These are phyloP conservation scores for Chrysolina haemoptera DNA, from an alignment of 2,888 invertebrate species.

Conservation along the genomic window DNA sequence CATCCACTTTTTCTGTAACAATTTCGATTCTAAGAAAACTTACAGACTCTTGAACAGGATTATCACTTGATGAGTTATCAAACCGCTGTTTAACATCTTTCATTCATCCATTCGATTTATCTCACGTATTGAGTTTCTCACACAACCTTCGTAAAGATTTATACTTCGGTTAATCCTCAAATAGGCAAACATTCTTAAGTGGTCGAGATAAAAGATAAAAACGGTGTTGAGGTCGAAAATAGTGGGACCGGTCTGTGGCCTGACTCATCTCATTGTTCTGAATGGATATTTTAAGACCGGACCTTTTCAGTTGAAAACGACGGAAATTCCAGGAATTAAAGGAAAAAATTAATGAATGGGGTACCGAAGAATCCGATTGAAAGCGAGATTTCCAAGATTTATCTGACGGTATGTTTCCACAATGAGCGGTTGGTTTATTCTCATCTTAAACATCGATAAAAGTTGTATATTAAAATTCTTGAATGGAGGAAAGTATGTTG, in stretches of 20 bases:
- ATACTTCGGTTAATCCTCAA: slow-evolving; percentile 41
- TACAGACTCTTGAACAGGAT: neutral
- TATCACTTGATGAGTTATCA: neutral
- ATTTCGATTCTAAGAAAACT: no score
- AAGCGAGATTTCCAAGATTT: neutral
- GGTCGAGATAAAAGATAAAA: slow-evolving; percentile 42
- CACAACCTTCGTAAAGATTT: slow-evolving; percentile 37
- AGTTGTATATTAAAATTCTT: neutral
- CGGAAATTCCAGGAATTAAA: slow-evolving; percentile 42
- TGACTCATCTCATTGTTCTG: slow-evolving; percentile 41
- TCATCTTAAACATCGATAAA: neutral
- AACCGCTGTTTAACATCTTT: slow-evolving; percentile 1
- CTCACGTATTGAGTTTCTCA: slow-evolving; percentile 32
- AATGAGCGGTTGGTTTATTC: neutral
- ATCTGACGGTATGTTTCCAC: neutral
- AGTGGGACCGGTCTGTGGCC: slow-evolving; percentile 29
- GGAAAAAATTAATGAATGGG: slow-evolving; percentile 43
- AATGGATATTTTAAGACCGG: slow-evolving; percentile 39
- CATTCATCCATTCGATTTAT: slow-evolving; percentile 31
- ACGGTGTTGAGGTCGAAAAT: slow-evolving; percentile 34
- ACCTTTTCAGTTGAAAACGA: slow-evolving; percentile 42
- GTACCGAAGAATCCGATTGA: slow-evolving; percentile 10
- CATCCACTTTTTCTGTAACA: no score
- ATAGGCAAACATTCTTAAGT: slow-evolving; percentile 43
- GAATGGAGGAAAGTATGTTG: neutral